Percentiles rank a stretch among this genome's conserved stretches.
Conservation (phyloP, 2,888 invertebrate genomes). For the Napeogenes sylphis region DNA sequence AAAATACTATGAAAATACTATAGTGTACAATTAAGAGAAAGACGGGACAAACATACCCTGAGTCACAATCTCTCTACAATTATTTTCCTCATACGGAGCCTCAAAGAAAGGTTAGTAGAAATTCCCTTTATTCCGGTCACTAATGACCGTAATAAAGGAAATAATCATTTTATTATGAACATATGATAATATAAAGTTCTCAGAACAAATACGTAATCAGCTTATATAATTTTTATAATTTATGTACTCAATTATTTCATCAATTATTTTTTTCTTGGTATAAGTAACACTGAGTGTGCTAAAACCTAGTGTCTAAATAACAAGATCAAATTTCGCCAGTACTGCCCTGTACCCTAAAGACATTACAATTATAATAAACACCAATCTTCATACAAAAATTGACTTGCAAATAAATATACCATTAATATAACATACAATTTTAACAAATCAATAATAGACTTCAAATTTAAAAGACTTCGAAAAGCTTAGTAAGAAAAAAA, state of each 20-base stretch:
- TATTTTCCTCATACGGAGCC: not conserved
- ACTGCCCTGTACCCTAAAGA: constrained; percentile 29
- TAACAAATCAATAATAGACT: too few species aligned
- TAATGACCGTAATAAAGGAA: not conserved
- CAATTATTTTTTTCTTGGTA: not conserved
- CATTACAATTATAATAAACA: constrained; percentile 24
- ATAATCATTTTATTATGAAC: not conserved
- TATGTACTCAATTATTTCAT: not conserved
- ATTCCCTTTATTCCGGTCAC: not conserved
- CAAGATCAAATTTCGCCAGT: constrained; percentile 39
- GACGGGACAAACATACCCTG: not conserved
- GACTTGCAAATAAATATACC: constrained; percentile 9
- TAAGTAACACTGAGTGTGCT: not conserved
- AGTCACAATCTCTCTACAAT: not conserved
- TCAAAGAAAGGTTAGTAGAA: not conserved
- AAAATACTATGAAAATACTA: too few species aligned
- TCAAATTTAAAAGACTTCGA: not conserved
- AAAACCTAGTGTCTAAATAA: constrained; percentile 29
- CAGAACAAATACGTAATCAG: too few species aligned
- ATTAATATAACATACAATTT: too few species aligned
- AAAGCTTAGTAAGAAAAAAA: constrained; percentile 5
- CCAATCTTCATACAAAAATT: constrained; percentile 18
- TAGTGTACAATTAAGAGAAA: too few species aligned
- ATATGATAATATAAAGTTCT: too few species aligned
- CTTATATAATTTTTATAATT: too few species aligned